These are phyloP conservation scores for Origma solitaria DNA, from an alignment of 2,113 vertebrate species.

Conservation along the genomic window DNA sequence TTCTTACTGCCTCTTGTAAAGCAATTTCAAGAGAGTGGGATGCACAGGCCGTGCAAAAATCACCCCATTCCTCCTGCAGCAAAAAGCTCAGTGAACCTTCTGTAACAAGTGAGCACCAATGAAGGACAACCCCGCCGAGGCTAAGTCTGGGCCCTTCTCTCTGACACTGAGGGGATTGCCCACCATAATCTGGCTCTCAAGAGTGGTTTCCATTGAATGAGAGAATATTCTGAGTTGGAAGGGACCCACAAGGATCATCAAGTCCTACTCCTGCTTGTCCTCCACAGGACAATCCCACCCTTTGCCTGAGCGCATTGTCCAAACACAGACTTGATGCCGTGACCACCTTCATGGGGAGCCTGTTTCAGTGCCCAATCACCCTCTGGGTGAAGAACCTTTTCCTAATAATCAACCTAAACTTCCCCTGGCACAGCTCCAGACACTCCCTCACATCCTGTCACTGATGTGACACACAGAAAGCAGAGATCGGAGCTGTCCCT, in stretches of 20 bases:
- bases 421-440: not conserved
- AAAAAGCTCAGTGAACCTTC: not conserved
- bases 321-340: fast-evolving
- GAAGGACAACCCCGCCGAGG: fast-evolving
- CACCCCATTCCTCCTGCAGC: not conserved
- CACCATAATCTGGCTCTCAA: not conserved
- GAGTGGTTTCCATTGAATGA: not conserved
- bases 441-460: fast-evolving
- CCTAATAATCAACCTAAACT: not conserved
- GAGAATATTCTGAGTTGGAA: not conserved
- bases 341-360: not conserved
- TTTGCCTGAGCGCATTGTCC: fast-evolving
- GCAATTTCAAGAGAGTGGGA: not conserved
- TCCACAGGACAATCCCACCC: not conserved
- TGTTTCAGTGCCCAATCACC: not conserved
- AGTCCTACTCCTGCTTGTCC: not conserved
- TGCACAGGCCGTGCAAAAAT: not conserved
- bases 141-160: not conserved
- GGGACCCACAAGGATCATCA: not conserved
- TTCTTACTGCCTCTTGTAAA: not conserved
- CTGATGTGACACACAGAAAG: not conserved
- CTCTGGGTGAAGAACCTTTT: not conserved
- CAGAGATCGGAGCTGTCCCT: not conserved
- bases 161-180: not conserved
- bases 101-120: not conserved